phyloP scores from a whole-genome alignment of 2,113 vertebrate species.

The Miniopterus natalensis region DNA sequence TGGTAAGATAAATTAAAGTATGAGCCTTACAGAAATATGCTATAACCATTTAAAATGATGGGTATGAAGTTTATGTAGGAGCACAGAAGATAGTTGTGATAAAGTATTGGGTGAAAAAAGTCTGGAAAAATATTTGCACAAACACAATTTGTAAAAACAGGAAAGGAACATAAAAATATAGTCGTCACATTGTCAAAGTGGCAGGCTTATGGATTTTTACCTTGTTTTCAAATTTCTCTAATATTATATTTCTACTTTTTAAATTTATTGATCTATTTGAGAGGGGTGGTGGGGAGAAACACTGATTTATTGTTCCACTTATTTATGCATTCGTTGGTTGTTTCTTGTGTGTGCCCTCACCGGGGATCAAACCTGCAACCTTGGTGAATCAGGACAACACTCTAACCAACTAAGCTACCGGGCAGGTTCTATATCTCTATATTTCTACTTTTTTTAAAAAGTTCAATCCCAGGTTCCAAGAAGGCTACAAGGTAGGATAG shows the following conservation, averaged over 20 bases:
- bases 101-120: conserved; percentile 64
- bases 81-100: conserved; percentile 49
- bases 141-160: conserved; percentile 51
- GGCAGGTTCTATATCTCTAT: not conserved
- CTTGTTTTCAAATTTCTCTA: conserved; percentile 61
- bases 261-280: not conserved
- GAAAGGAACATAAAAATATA: conserved; percentile 45
- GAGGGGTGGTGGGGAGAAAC: not conserved
- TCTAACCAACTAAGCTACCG: not conserved
- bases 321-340: not conserved
- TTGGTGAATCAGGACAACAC: not conserved
- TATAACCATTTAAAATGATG: conserved; percentile 70
- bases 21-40: conserved; percentile 72
- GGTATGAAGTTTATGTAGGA: conserved; percentile 58
- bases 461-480: not conserved
- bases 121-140: conserved; percentile 31
- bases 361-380: not conserved
- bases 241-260: not conserved
- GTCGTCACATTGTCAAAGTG: conserved; percentile 25
- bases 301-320: not conserved
- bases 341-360: not conserved
- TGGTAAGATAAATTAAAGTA: conserved; percentile 60
- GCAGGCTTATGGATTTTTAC: conserved; percentile 13
- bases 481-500: not conserved
- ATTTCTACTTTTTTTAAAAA: not conserved